Base-by-base conservation (phyloP, 2,797 vertebrate species). In the Rhyacichthys aspro region DNA sequence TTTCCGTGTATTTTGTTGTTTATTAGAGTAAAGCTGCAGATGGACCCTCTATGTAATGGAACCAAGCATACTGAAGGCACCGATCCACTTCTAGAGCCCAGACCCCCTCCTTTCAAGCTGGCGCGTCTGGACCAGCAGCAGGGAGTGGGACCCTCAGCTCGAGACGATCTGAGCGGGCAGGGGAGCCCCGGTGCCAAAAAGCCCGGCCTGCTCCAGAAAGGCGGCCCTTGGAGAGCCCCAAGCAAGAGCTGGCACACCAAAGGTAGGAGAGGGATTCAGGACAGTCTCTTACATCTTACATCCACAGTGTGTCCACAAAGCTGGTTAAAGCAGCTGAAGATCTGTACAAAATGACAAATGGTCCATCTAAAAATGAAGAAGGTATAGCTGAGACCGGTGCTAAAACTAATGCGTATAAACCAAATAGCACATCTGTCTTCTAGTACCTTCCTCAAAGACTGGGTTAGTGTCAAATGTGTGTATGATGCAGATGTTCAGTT, bases 1-100 rank as follows among this genome's bases (percentile, higher is more conserved):
- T 14, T 15, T 8, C 2, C 5, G 16, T 8, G 11, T 23, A 2
- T 16, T 18, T n/a, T 53, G 8, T 87, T 91, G 88, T 87, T 89
- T 90, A 86, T 91, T 34, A 85, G 82, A 70, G 77, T 79, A 66
- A 83, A 50, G 62, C 52, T 91, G 93, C 94, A 92, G 76, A 97
- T 98, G 96, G 95, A 96, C 88, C 91, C 93, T 88, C 92, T 93
- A 91, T 95, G 95, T 92, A 93, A 97, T 91, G 91, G 93, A 93
- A 93, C 93, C 93, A 94, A 92, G 91, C 94, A 94, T 91, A 93
- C 94, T 83, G 95, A 97, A 86, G 93, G 95, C 89, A 89, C 90
- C 86, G 95, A 96, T 90, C 92, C 91, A 86, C 87, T 88, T 82
- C 87, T 90, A 67, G 95, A 96, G 86, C 88, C 93, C 83, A 92